Evolutionary conservation across 2,888 invertebrate genomes (phyloP).

Genomic region (Dasysyrphus albostriatus): DNA sequence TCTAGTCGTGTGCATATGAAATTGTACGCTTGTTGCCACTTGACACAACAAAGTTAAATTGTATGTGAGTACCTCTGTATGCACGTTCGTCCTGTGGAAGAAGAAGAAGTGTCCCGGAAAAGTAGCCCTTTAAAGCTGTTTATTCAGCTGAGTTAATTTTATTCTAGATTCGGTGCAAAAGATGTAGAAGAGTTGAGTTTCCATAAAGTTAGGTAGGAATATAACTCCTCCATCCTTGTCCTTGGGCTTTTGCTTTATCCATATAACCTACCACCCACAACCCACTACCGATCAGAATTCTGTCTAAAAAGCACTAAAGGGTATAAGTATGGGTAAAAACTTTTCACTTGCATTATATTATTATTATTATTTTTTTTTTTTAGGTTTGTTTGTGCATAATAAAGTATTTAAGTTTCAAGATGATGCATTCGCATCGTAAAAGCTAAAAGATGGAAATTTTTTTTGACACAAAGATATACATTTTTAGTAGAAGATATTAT

Average conservation of each 20-base stretch:
- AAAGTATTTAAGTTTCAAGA: constrained; percentile 59
- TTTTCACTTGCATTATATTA: constrained; percentile 48
- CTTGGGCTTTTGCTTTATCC: neutral
- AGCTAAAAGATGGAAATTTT: constrained; percentile 36
- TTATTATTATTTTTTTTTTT: constrained; percentile 24
- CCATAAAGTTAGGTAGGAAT: constrained; percentile 14
- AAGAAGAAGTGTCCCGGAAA: constrained; percentile 43
- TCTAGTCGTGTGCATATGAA: constrained; percentile 63
- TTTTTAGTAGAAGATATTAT: neutral
- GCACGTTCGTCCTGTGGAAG: neutral
- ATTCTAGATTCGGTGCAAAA: constrained; percentile 56
- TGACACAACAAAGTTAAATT: constrained; percentile 42
- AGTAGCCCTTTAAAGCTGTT: constrained; percentile 74
- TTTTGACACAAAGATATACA: constrained; percentile 6
- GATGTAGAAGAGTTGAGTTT: constrained; percentile 24
- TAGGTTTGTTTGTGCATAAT: constrained; percentile 47
- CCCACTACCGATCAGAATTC: neutral
- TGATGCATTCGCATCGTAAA: constrained; percentile 73
- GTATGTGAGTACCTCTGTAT: neutral
- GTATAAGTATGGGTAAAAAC: constrained; percentile 20
- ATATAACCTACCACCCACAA: too few relatives aligned
- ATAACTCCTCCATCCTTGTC: neutral
- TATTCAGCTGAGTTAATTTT: constrained; percentile 75
- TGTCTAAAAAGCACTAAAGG: constrained; percentile 63
- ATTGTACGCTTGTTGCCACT: constrained; percentile 47